Base-by-base conservation (phyloP, 2,113 vertebrate genomes). In the Sinocyclocheilus maitianheensis region DNA sequence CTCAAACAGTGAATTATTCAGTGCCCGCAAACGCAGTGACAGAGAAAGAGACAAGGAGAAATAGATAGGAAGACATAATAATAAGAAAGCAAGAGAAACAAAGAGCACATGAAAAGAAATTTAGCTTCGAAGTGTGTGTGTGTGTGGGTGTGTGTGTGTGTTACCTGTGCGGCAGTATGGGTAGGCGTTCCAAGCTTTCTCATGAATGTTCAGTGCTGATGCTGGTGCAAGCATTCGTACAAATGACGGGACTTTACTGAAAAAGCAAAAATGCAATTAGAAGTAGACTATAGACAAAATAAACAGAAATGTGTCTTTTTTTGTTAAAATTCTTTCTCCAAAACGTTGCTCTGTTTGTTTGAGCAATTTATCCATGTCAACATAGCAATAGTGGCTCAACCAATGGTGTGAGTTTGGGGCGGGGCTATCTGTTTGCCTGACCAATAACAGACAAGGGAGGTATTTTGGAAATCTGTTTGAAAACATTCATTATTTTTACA, bases 121-220 rank as follows among this genome's bases (percentile, higher is more conserved):
- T 30, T 48, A 48, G 43, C 30, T 37, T 22, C 18, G 67, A 62
- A 72, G 2, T 24, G 40, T 76, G 46, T 76, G 14, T 63, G 37
- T 67, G 95, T 96, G 2, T 46, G 43, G 11, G 43, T 46, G 43
- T 48, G 46, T 48, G 46, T 48, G 46, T 48, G 46, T 48, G 95
- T 96, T 90, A 97, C 97, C 94, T 0, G 97, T 97, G 90, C 96
- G 95, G 93, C 97, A 97, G 88, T 96, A 97, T 55, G 97, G 98
- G 84, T 98, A 99, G 8, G 98, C 98, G 60, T 99, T 99, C 98
- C 46, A 99, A 3, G 98, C 98, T 93, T 99, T 99, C 94, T 99
- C 98, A 1, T 99, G 98, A 87, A 99, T 99, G 92, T 98, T 98
- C 89, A 99, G 96, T 91, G 98, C 97, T 91, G 98, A 98, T 86